These are phyloP conservation scores for Osmerus mordax DNA, from an alignment of 2,113 vertebrate genomes.

Conservation along the genomic window DNA sequence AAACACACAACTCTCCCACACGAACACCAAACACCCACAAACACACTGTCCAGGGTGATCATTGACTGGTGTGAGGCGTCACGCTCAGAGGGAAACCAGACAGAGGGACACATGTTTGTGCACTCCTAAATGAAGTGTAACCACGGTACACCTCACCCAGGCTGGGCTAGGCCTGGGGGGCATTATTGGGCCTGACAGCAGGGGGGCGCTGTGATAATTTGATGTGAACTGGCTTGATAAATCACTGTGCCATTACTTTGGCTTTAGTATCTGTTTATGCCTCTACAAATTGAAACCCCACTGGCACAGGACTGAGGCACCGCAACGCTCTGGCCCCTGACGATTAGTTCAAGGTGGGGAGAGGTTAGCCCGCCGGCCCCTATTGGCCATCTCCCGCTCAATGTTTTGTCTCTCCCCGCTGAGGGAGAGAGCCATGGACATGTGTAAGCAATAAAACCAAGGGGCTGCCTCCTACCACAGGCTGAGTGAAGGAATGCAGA, in stretches of 20 bases:
- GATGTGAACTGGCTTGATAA: conserved; percentile 97
- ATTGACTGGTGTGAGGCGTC: conserved; percentile 61
- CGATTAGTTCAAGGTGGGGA: conserved; percentile 99
- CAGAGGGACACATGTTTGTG: conserved; percentile 81
- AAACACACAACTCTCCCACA: conserved; percentile 8
- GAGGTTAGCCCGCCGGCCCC: conserved; percentile 85
- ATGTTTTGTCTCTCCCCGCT: conserved; percentile 97
- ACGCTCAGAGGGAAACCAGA: conserved; percentile 80
- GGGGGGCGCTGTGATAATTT: conserved; percentile 94
- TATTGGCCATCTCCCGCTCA: conserved; percentile 77
- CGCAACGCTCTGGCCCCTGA: conserved; percentile 80
- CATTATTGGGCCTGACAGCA: conserved; percentile 89
- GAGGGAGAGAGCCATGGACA: conserved; percentile 93
- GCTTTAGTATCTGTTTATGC: conserved; percentile 99
- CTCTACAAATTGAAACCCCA: conserved; percentile 99
- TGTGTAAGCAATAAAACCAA: conserved; percentile 99
- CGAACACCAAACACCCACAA: background rate
- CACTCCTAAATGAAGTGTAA: conserved; percentile 84
- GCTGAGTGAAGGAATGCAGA: conserved; percentile 97
- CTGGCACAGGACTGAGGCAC: conserved; percentile 79
- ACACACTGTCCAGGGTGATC: conserved; percentile 51
- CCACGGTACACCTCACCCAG: conserved; percentile 77
- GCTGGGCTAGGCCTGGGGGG: conserved; percentile 63
- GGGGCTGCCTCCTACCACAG: conserved; percentile 88
- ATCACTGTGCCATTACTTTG: conserved; percentile 89